A percentile compares a stretch with the other conserved stretches of the same genome.
Conservation (phyloP, 2,797 vertebrate species). For the Chromobotia macracanthus region DNA sequence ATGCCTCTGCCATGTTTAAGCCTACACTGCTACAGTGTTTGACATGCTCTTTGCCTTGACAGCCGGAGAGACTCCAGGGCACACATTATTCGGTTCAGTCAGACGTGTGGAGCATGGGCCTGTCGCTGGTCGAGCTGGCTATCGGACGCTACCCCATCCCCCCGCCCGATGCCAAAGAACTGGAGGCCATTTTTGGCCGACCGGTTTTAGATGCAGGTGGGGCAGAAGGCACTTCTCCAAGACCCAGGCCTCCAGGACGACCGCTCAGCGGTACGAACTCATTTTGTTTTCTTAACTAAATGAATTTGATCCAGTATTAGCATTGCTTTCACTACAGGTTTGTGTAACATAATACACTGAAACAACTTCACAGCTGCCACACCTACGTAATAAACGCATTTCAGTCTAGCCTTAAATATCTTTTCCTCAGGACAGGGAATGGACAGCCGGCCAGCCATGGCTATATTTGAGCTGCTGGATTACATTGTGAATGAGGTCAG, state of each 20-base stretch:
- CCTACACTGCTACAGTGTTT: constrained; percentile 62
- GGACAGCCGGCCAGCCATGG: constrained; percentile 94
- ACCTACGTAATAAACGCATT: constrained; percentile 11
- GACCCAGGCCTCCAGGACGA: constrained; percentile 88
- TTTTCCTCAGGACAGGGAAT: constrained; percentile 83
- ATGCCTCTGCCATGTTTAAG: constrained; percentile 58
- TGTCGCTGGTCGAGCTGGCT: constrained; percentile 95
- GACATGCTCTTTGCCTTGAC: constrained; percentile 66
- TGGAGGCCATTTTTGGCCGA: constrained; percentile 92
- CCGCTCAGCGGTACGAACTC: constrained; percentile 86
- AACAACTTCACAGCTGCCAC: neutral
- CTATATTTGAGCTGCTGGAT: constrained; percentile 97
- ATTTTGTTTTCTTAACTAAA: neutral
- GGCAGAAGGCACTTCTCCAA: constrained; percentile 84
- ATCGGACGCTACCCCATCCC: constrained; percentile 97
- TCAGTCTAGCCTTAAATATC: constrained; percentile 32
- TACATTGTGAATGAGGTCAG: constrained; percentile 98
- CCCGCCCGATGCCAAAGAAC: constrained; percentile 92
- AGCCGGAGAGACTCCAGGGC: constrained; percentile 97
- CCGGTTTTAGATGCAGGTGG: constrained; percentile 83
- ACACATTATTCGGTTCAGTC: constrained; percentile 98
- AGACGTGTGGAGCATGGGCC: constrained; percentile 98
- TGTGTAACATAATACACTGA: neutral
- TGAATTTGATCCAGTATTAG: neutral
- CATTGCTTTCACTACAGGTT: neutral